Conservation (phyloP, 53 echinoderm and acorn worm species). For the Echinometra lucunter region DNA sequence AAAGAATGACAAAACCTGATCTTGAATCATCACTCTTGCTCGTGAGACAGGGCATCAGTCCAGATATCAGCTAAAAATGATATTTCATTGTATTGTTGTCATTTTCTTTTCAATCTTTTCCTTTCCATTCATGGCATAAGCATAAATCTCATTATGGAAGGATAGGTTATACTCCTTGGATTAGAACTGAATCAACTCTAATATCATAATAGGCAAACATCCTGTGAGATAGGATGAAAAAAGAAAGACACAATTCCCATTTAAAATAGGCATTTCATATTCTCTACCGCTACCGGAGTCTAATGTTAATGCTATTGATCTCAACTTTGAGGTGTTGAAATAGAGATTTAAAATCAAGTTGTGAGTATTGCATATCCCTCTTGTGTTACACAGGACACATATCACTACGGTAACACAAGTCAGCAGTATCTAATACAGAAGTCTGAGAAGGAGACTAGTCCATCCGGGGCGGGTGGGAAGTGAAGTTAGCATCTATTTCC, state of each 20-base stretch:
- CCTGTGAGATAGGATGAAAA: not conserved
- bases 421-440: not conserved
- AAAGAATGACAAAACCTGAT: not conserved
- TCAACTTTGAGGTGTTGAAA: not conserved
- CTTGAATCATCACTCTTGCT: not conserved
- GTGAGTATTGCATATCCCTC: not conserved
- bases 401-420: constrained; percentile 38
- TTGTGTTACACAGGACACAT: not conserved
- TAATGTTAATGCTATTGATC: not conserved
- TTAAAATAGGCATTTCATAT: not conserved
- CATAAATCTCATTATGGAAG: not conserved
- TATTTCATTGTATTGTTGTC: not conserved
- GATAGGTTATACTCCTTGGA: not conserved
- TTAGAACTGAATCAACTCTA: not conserved
- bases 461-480: constrained; percentile 62
- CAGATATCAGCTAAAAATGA: not conserved
- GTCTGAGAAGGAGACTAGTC: constrained; percentile 4
- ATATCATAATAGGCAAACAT: not conserved
- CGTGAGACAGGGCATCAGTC: not conserved
- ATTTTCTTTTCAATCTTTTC: no score
- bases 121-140: not conserved
- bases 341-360: not conserved
- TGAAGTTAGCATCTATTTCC: constrained; percentile 62
- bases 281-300: not conserved
- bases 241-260: not conserved